Evolutionary conservation across 1,140 invertebrate genomes (phyloP).

Genomic region (Brachionus koreanus): DNA sequence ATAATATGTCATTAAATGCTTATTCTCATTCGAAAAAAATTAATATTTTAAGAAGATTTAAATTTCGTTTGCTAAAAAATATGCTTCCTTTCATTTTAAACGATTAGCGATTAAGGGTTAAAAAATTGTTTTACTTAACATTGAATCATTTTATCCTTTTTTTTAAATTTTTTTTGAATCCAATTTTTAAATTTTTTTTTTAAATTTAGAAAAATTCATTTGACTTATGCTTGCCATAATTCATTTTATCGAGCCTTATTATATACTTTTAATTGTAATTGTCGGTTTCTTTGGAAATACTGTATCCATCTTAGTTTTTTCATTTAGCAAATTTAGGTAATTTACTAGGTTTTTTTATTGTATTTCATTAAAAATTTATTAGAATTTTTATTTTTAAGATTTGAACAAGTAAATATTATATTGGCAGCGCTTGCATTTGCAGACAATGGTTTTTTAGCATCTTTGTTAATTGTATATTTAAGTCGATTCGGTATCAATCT

Average conservation of each 20-base stretch:
- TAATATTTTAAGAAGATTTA: neutral
- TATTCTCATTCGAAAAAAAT: neutral
- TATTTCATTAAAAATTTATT: neutral
- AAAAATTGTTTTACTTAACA: too few species aligned
- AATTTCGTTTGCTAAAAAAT: neutral
- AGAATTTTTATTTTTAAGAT: constrained; percentile 52
- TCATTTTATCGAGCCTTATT: constrained; percentile 13
- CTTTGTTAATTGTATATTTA: constrained; percentile 61
- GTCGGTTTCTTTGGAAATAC: constrained; percentile 17
- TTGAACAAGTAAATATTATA: constrained; percentile 62
- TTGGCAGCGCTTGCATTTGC: constrained; percentile 61
- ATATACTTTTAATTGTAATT: neutral
- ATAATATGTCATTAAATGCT: neutral
- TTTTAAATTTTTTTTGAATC: neutral
- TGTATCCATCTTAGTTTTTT: neutral
- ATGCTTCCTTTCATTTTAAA: neutral
- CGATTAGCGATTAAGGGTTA: neutral
- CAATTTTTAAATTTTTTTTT: neutral
- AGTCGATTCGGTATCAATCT: constrained; percentile 59
- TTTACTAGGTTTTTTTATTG: neutral
- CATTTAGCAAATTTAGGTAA: neutral
- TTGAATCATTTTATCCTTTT: neutral
- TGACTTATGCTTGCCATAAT: neutral
- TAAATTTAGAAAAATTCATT: neutral
- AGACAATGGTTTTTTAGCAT: constrained; percentile 61